phyloP scores from a whole-genome alignment of 2,888 invertebrate genomes.

The Anarsia innoxiella region DNA sequence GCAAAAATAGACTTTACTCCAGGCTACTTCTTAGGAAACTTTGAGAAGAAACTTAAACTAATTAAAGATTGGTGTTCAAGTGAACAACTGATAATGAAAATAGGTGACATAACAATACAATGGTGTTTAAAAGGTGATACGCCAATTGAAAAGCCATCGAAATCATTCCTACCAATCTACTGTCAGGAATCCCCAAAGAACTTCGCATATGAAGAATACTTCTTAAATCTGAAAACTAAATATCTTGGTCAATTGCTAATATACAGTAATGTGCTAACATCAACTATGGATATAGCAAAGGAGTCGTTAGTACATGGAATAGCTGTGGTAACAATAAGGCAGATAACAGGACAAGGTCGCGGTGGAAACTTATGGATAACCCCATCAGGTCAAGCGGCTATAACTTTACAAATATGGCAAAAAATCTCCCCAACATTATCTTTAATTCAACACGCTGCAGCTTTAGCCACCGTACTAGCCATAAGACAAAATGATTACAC shows the following conservation, averaged over 20 bases:
- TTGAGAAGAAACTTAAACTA: neutral
- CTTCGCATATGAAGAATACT: conserved; percentile 9
- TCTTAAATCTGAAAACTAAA: conserved; percentile 3
- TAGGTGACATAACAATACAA: conserved; percentile 16
- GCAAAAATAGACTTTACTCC: conserved; percentile 2
- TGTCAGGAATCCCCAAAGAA: conserved; percentile 6
- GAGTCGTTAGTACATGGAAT: conserved; percentile 7
- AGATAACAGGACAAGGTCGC: conserved; percentile 7
- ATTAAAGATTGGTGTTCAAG: conserved; percentile 5
- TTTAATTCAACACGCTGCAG: conserved; percentile 10
- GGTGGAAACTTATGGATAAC: conserved; percentile 12
- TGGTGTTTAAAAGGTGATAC: conserved; percentile 6
- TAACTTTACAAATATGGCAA: conserved; percentile 12
- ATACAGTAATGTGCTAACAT: conserved; percentile 8
- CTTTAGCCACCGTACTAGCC: conserved; percentile 9
- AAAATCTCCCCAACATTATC: conserved; percentile 8
- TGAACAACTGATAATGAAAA: neutral
- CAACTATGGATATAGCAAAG: conserved; percentile 10
- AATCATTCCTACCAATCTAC: conserved; percentile 9
- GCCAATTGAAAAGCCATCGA: conserved; percentile 3
- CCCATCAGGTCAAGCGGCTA: conserved; percentile 12
- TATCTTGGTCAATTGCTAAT: conserved; percentile 8
- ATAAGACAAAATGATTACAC: conserved; percentile 6
- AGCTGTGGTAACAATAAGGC: conserved; percentile 6
- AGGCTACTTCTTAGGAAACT: conserved; percentile 10